Base-by-base conservation (phyloP, 1,140 invertebrate genomes). In the Adoxophyes honmai region DNA sequence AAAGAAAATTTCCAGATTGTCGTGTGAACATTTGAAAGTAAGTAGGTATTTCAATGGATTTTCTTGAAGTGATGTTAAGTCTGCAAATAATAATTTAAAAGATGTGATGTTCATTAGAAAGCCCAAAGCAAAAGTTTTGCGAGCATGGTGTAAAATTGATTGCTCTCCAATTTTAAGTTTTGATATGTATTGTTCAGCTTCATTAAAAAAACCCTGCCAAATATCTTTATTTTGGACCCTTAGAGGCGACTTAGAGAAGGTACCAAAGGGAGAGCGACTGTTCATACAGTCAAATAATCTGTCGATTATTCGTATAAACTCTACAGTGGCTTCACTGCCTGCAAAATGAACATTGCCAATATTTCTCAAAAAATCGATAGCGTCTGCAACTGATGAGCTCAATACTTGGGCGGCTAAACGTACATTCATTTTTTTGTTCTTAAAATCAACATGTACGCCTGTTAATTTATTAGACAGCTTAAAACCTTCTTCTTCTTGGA, bases 1-100 rank as follows among this genome's bases (percentile, higher is more conserved):
- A 71, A 77, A 74, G 59, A 71, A 73, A 35, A 75, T 59, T 61
- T 78, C 70, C 28, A 79, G 34, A 55, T 75, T 59, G 57, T 73
- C 72, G 60, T 76, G 69, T 0, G 64, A 70, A 48, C 48, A 66
- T 57, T 78, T 78, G 55, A 70, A 78, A 4, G 71, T 60, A 11
- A 78, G 51, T 57, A 76, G 64, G 57, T 74, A 78, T 38, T n/a
- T n/a, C n/a, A n/a, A n/a, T 62, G 55, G 1, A 68, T 36, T 36
- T 59, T 36, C 52, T 52, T 11, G 9, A 66, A 55, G 10, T 71
- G 55, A 55, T n/a, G n/a, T n/a, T n/a, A n/a, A n/a, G n/a, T 66
- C 62, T n/a, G 51, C 18, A 9, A 35, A 51, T 28, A 69, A 57
- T n/a, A 54, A 35, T 60, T 51, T 4, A 18, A 66, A 65, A 57